Conservation (phyloP, 2,888 invertebrate species). For the Hirudinaria manillensis region DNA sequence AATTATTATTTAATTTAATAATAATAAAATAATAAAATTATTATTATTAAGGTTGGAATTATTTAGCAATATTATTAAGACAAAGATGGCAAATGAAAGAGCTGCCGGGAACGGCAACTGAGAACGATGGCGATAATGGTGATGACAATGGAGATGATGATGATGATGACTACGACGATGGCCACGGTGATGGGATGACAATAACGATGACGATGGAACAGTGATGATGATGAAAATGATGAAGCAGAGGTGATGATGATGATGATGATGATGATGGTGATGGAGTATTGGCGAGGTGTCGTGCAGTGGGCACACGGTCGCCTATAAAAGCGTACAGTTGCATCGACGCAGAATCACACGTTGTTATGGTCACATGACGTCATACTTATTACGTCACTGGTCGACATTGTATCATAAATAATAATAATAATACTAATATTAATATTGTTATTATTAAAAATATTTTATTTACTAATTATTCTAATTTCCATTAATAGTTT, state of each 20-base stretch:
- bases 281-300: not conserved
- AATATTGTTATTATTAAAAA: not conserved
- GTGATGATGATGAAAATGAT: not conserved
- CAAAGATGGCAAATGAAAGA: not conserved
- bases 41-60: not conserved
- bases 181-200: not conserved
- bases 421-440: not conserved
- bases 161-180: slow-evolving; percentile 25
- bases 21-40: not conserved
- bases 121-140: slow-evolving; percentile 16
- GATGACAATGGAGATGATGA: slow-evolving; percentile 25
- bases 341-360: not conserved
- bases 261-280: not conserved
- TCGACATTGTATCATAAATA: not conserved
- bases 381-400: not conserved
- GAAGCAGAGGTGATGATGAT: not conserved
- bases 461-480: not conserved
- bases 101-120: no score
- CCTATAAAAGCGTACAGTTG: not conserved
- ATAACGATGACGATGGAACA: not conserved
- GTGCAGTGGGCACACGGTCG: not conserved
- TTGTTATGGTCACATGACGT: not conserved
- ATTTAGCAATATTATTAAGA: not conserved
- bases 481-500: not conserved
- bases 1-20: not conserved